Evolutionary conservation across 2,888 invertebrate genomes (phyloP).

Genomic region (Deilephila porcellus): DNA sequence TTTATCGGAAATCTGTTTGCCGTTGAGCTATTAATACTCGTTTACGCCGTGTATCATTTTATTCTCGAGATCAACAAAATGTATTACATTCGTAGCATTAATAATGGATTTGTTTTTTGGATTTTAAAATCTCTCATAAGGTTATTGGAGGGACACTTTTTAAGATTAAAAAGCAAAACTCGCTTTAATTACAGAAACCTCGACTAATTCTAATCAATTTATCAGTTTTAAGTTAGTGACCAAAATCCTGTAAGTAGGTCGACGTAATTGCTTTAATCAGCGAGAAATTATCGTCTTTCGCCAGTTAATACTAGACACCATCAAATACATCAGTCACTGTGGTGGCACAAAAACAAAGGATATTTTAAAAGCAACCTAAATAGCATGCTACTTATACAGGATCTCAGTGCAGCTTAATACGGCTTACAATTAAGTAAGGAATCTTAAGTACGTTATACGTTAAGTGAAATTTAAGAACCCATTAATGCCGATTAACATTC

Average conservation of each 20-base stretch:
- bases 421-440: constrained; percentile 16
- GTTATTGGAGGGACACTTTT: too few species aligned
- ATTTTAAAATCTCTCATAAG: too few species aligned
- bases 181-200: too few species aligned
- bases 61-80: not conserved
- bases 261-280: too few species aligned
- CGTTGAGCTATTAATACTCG: not conserved
- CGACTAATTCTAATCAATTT: too few species aligned
- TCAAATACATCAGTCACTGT: too few species aligned
- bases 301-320: too few species aligned
- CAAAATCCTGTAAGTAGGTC: too few species aligned
- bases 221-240: too few species aligned
- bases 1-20: constrained; percentile 10
- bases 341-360: not conserved
- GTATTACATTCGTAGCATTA: not conserved
- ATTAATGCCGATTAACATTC: constrained; percentile 8
- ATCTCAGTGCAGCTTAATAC: not conserved
- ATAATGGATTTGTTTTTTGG: too few species aligned
- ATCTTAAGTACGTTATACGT: constrained; percentile 20
- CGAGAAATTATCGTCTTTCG: too few species aligned
- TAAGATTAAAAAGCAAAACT: too few species aligned
- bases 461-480: constrained; percentile 22
- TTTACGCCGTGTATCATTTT: not conserved
- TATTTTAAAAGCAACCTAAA: not conserved
- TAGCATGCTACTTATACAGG: not conserved